phyloP scores from a whole-genome alignment of 2,888 invertebrate genomes.

The Vesta saturnalis region DNA sequence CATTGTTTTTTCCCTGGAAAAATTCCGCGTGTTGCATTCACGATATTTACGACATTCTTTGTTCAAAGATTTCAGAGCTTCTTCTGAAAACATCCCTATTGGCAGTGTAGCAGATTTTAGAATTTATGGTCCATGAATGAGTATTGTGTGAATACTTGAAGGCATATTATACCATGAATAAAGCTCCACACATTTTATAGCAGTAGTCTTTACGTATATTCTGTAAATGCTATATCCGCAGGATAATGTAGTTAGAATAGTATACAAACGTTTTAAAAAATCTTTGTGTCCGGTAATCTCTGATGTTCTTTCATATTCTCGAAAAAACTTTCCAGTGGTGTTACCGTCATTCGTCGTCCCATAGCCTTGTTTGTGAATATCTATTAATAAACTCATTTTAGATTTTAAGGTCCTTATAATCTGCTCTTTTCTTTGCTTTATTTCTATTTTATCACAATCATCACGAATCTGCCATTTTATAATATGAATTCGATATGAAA shows the following conservation, averaged over 20 bases:
- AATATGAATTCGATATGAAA: too few relatives aligned
- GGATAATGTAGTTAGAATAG: background rate
- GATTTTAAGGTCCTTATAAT: background rate
- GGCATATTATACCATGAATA: background rate
- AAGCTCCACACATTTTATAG: background rate
- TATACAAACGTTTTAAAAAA: too few relatives aligned
- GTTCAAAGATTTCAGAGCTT: too few relatives aligned
- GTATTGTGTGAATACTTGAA: background rate
- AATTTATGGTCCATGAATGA: background rate
- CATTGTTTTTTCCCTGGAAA: too few relatives aligned
- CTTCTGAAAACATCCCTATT: background rate
- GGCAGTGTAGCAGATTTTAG: background rate
- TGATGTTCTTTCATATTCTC: background rate
- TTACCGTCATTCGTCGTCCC: conserved; percentile 2
- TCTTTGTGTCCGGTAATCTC: background rate
- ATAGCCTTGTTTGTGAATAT: background rate
- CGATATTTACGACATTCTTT: too few relatives aligned
- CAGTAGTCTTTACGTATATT: background rate
- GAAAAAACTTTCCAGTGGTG: background rate
- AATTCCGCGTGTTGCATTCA: too few relatives aligned
- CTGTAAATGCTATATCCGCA: background rate
- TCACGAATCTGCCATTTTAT: too few relatives aligned
- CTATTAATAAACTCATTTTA: background rate
- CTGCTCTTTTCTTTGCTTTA: too few relatives aligned
- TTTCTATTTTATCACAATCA: too few relatives aligned